Percentiles rank a stretch among this genome's conserved stretches.
Evolutionary conservation across 2,888 invertebrate species (phyloP).

Genomic region (Spisula subtruncata): DNA sequence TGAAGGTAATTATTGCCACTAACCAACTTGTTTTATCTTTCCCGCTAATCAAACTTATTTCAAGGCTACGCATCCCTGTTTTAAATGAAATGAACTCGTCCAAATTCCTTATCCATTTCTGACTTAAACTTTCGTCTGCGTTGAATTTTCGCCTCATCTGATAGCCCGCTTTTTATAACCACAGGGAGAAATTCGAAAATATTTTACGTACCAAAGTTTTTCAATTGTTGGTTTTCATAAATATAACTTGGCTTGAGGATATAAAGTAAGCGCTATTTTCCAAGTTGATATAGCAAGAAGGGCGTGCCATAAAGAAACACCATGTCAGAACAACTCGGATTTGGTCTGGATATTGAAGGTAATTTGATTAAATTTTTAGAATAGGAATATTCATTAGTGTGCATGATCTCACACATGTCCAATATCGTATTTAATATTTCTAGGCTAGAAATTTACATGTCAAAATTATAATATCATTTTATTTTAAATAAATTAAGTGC

Average conservation of each 20-base stretch:
- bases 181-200: not conserved
- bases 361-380: not conserved
- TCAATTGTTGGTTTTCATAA: not conserved
- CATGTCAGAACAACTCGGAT: constrained; percentile 38
- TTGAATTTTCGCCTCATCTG: constrained; percentile 24
- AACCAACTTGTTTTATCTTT: too few relatives aligned
- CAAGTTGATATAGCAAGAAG: not conserved
- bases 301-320: too few relatives aligned
- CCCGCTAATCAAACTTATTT: constrained; percentile 14
- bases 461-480: too few relatives aligned
- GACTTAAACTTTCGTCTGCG: constrained; percentile 32
- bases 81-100: constrained; percentile 20
- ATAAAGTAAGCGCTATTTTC: not conserved
- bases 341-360: constrained; percentile 40
- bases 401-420: too few relatives aligned
- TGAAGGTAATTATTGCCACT: constrained; percentile 39
- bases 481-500: too few relatives aligned
- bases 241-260: not conserved
- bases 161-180: constrained; percentile 18
- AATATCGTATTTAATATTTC: too few relatives aligned
- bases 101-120: constrained; percentile 32
- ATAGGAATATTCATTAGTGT: too few relatives aligned
- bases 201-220: not conserved
- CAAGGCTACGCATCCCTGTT: constrained; percentile 29
- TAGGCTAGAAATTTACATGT: too few relatives aligned